Base-by-base conservation (phyloP, 2,888 invertebrate species). In the Parnassius glacialis region DNA sequence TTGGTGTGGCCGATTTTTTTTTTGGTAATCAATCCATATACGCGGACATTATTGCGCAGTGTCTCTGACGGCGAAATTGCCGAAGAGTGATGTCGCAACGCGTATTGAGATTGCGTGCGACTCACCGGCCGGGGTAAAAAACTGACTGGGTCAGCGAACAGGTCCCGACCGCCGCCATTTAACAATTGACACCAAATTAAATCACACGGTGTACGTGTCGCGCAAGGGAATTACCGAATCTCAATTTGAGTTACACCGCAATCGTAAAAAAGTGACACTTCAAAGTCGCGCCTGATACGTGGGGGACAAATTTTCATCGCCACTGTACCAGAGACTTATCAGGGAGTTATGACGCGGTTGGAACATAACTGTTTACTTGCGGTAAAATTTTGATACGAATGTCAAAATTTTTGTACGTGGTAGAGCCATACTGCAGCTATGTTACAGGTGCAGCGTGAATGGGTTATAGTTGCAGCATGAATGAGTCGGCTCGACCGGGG, bases 131-230 rank as follows among this genome's bases (percentile, higher is more conserved):
- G 51, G 52, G 62, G 43, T 50, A 59, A 79, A 81, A 86, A 84
- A 79, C 73, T 80, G 68, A 82, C 79, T 81, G 73, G 84, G 86
- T 84, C 85, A 82, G 59, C 54, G 67, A 75, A 74, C 78, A 74
- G 74, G 75, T 76, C 70, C 62, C 65, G 57, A 34, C 57, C 42
- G 52, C 60, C 72, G 76, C 66, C 75, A 74, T 76, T 76, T 74
- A 71, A 64, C 64, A 70, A 70, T 70, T 71, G 73, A 71, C 71
- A 70, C 70, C 65, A 65, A 71, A 70, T 71, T 74, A 71, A 72
- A 70, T 70, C 66, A 68, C 67, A 64, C 67, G 68, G 66, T 69
- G 64, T 67, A 68, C 67, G 60, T 63, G 68, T 60, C 48, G 50
- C 55, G 47, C 43, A 59, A 55, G 10, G 57, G 56, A 57, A 61